Evolutionary conservation across 2,888 invertebrate species (phyloP).

Genomic region (Hedychridium roseum): DNA sequence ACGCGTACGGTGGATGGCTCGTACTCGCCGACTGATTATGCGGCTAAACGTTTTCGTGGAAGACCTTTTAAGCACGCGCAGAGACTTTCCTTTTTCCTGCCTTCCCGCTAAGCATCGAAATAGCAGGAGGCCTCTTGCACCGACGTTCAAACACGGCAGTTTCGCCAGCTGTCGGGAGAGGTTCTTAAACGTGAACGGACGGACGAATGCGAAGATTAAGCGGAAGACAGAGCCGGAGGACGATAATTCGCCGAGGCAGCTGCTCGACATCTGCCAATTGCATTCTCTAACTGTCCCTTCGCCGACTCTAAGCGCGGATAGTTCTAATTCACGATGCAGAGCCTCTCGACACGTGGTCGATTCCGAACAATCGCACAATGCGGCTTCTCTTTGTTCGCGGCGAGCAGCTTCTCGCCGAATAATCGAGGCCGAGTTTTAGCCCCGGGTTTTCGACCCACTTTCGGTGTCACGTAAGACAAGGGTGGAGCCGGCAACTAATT

Average conservation of each 20-base stretch:
- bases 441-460: neutral
- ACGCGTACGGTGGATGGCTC: too few species aligned
- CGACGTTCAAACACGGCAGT: too few species aligned
- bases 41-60: too few species aligned
- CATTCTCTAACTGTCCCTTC: constrained; percentile 43
- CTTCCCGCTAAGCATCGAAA: too few species aligned
- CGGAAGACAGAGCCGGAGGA: constrained; percentile 39
- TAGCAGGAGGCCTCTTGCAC: too few species aligned
- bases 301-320: constrained; percentile 34
- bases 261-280: constrained; percentile 58
- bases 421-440: neutral
- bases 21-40: too few species aligned
- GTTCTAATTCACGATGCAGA: constrained; percentile 19
- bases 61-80: too few species aligned
- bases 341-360: constrained; percentile 5
- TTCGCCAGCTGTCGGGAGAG: too few species aligned
- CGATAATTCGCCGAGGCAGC: constrained; percentile 48
- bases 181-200: too few species aligned
- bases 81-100: too few species aligned
- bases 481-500: constrained; percentile 24
- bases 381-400: neutral
- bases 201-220: too few species aligned
- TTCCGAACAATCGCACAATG: constrained; percentile 6
- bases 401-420: neutral
- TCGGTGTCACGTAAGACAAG: constrained; percentile 9